A percentile compares a stretch with the other conserved stretches of the same genome.
Evolutionary conservation across 1,140 invertebrate genomes (phyloP).

Genomic region (Eriosoma lanigerum): DNA sequence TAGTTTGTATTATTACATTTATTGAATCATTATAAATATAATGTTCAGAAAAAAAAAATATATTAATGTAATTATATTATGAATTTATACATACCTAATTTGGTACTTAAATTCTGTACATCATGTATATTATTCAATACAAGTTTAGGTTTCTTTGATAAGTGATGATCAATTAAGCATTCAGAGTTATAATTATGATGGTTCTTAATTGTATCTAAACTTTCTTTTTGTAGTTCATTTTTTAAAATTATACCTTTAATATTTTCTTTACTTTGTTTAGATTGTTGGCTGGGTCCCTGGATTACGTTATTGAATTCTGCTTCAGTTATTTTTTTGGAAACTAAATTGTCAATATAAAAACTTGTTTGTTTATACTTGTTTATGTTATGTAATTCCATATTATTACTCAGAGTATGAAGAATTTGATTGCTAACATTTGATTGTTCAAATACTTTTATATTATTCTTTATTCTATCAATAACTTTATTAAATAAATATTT

Average conservation of each 20-base stretch:
- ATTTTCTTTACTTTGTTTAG: background rate
- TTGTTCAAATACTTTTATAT: background rate
- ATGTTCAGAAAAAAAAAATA: background rate
- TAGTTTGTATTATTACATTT: too few species aligned
- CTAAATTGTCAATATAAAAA: background rate
- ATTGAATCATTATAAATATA: too few species aligned
- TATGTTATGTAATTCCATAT: background rate
- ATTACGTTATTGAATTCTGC: background rate
- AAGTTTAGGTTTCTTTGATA: background rate
- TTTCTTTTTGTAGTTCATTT: background rate
- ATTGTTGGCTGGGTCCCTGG: background rate
- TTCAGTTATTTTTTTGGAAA: background rate
- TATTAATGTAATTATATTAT: background rate
- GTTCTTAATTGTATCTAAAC: too few species aligned
- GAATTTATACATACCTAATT: conserved; percentile 3
- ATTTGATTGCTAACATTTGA: background rate
- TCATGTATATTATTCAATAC: background rate
- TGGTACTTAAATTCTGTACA: background rate
- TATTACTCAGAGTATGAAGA: background rate
- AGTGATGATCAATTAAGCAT: background rate
- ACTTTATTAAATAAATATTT: background rate
- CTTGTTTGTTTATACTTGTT: background rate
- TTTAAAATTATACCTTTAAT: background rate
- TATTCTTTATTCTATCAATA: background rate
- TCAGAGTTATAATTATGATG: background rate